Evolutionary conservation across 2,113 vertebrate species (phyloP), one percentile per base, ranked within the genome.

Genomic region (Polypterus bichir): DNA sequence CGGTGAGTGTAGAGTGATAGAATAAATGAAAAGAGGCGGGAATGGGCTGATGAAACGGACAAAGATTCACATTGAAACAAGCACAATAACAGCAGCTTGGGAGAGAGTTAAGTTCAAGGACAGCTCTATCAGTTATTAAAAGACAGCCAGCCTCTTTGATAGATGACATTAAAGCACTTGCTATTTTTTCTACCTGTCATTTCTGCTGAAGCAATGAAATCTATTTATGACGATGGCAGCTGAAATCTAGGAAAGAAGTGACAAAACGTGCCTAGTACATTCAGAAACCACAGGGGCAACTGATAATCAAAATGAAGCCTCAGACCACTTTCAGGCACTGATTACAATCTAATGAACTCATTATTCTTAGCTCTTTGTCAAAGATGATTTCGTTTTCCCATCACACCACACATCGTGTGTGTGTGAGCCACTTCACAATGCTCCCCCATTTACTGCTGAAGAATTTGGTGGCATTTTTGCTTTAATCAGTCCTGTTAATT

Each of bases 131-230:
- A 9, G 49, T 51, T 51, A 51, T 51, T 51, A 27, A 44, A 57
- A 57, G 56, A 57, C 56, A 57, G 56, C 4, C 5, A 4, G 27
- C 7, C 4, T 45, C 56, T 57, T 44, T 57, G 56, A 57, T 57
- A 44, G 56, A 57, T 57, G 56, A 57, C 56, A 44, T 5, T 6
- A 44, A 27, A 44, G 27, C 11, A 45, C 27, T 7, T 57, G 56
- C 56, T 57, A 44, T 57, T 57, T 57, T 27, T 57, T 57, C 56
- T 57, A 44, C 56, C 56, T 57, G 56, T 57, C 56, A 57, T 9
- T 44, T 7, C 27, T 57, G 56, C 56, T 44, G 56, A 27, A 57
- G 9, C 9, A 27, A 9, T 11, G 54, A 55, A 46, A 11, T 64
- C 9, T 44, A 47, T 11, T 60, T 46, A 48, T 49, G 7, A 49